A percentile compares a stretch with the other conserved stretches of the same genome.
phyloP scores from a whole-genome alignment of 1,140 invertebrate species.

The Vanessa atalanta region DNA sequence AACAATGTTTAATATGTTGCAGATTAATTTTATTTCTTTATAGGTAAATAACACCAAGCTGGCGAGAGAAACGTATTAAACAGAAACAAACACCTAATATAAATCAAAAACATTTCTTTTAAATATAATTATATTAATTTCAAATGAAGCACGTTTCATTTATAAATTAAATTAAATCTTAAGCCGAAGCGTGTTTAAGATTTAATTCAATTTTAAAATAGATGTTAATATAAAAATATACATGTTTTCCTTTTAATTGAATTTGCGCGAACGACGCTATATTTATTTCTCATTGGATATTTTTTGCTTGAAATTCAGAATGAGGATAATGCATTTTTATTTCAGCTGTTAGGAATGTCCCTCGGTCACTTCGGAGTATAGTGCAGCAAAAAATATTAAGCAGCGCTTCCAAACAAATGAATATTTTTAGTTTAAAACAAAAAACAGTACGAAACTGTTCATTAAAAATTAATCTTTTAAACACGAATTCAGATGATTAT shows the following conservation, averaged over 20 bases:
- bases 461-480: too few relatives aligned
- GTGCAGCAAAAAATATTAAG: background rate
- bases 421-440: background rate
- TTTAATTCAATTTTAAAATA: background rate
- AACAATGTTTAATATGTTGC: too few relatives aligned
- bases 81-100: background rate
- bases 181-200: background rate
- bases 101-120: background rate
- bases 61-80: too few relatives aligned
- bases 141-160: conserved; percentile 15
- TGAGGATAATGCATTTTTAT: background rate
- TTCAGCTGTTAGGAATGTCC: background rate
- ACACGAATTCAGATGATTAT: too few relatives aligned
- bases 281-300: too few relatives aligned
- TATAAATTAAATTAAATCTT: background rate
- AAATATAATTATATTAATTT: background rate
- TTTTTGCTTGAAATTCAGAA: background rate
- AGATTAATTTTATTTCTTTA: too few relatives aligned
- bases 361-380: background rate
- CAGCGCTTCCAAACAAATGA: background rate
- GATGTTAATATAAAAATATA: too few relatives aligned
- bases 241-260: too few relatives aligned
- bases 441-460: background rate
- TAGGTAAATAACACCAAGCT: too few relatives aligned
- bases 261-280: too few relatives aligned